Percentiles rank a stretch among this genome's conserved stretches.
Evolutionary conservation across 2,113 vertebrate species (phyloP).

Genomic region (Gallinago undulata): DNA sequence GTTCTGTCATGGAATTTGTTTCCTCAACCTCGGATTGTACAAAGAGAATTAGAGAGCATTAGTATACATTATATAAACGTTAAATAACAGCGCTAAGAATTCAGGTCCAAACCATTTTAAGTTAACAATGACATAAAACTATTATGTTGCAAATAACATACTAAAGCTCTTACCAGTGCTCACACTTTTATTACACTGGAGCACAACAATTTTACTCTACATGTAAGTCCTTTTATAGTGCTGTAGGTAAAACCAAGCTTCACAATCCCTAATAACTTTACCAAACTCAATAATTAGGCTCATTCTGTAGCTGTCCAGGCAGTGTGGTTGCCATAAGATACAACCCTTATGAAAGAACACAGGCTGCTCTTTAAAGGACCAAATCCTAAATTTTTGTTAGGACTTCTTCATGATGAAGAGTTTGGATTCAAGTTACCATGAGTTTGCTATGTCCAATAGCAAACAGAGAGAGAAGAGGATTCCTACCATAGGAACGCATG

Average conservation of each 20-base stretch:
- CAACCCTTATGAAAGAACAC: fast-evolving
- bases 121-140: background rate
- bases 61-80: background rate
- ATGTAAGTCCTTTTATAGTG: background rate
- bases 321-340: background rate
- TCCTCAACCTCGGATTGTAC: background rate
- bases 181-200: background rate
- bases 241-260: background rate
- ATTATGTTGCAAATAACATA: background rate
- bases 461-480: background rate
- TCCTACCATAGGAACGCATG: background rate
- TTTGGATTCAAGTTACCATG: background rate
- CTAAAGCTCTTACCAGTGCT: background rate
- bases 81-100: background rate
- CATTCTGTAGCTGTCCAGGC: background rate
- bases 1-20: background rate
- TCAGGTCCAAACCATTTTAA: background rate
- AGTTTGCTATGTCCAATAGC: fast-evolving
- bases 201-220: background rate
- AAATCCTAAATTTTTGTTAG: background rate
- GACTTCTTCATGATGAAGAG: background rate
- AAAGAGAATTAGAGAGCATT: background rate
- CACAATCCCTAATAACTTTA: background rate
- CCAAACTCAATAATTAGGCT: background rate
- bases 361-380: background rate